Conservation (phyloP, 2,888 invertebrate species). For the Brenthis hecate region DNA sequence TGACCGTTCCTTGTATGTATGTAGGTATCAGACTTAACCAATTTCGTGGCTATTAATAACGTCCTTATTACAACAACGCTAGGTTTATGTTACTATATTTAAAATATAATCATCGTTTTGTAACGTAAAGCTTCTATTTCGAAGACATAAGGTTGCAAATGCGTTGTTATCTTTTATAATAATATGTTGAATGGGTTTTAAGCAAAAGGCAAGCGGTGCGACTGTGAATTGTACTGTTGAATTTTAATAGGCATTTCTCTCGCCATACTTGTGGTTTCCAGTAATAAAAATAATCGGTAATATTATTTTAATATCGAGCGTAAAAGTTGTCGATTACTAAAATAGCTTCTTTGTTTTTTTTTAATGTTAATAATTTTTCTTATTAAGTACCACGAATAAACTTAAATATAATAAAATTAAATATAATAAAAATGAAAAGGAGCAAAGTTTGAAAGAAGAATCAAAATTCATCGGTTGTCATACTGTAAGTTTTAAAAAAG, state of each 20-base stretch:
- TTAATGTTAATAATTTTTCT: too few species aligned
- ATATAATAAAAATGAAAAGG: too few species aligned
- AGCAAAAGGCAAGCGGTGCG: conserved; percentile 40
- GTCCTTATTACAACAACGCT: conserved; percentile 28
- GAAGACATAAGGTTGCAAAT: background rate
- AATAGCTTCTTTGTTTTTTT: too few species aligned
- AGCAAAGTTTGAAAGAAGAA: too few species aligned
- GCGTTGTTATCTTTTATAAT: conserved; percentile 1
- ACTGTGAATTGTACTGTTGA: conserved; percentile 33
- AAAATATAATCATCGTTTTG: too few species aligned
- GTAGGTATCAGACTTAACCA: conserved; percentile 30
- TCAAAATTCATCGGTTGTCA: too few species aligned
- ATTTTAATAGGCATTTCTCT: conserved; percentile 40
- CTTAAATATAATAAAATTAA: too few species aligned
- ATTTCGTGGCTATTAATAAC: conserved; percentile 11
- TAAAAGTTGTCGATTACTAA: too few species aligned
- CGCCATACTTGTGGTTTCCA: background rate
- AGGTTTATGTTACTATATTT: conserved; percentile 27
- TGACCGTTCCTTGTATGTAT: conserved; percentile 51
- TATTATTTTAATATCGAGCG: background rate
- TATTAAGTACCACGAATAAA: too few species aligned
- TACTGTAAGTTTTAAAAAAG: too few species aligned
- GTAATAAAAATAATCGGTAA: background rate
- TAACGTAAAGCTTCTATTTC: too few species aligned
- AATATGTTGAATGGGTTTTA: conserved; percentile 34